Evolutionary conservation across 1,140 invertebrate species (phyloP).

Genomic region (Anoplolepis gracilipes): DNA sequence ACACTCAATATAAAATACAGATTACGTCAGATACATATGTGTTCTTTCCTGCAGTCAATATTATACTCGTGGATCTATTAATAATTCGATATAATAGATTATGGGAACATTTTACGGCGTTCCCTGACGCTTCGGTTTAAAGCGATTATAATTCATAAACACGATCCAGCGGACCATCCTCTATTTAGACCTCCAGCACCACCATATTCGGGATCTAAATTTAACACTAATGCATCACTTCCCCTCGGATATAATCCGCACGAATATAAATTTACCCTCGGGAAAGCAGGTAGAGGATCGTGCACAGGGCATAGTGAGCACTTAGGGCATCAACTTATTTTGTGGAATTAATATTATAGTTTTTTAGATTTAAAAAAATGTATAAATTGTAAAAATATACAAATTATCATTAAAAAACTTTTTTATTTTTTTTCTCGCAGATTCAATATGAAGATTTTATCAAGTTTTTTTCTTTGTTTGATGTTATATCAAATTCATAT

Average conservation of each 20-base stretch:
- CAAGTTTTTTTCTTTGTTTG: too few species aligned
- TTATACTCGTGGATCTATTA: slow-evolving; percentile 40
- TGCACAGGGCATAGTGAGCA: background rate
- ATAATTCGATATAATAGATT: slow-evolving; percentile 52
- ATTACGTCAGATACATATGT: background rate
- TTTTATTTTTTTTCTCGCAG: background rate
- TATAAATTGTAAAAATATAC: background rate
- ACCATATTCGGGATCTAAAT: slow-evolving; percentile 57
- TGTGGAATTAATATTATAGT: background rate
- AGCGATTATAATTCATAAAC: slow-evolving; percentile 61
- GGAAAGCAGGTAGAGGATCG: background rate
- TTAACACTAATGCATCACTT: slow-evolving; percentile 60
- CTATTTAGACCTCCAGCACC: slow-evolving; percentile 38
- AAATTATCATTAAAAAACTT: background rate
- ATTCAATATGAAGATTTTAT: background rate
- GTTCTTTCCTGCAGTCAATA: slow-evolving; percentile 18
- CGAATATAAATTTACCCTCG: slow-evolving; percentile 55
- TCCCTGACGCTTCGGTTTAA: slow-evolving; percentile 50
- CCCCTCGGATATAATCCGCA: slow-evolving; percentile 46
- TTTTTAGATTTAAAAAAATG: background rate
- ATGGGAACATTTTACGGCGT: slow-evolving; percentile 30
- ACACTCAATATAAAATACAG: background rate
- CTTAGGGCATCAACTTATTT: background rate
- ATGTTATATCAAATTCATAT: too few species aligned
- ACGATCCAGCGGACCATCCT: slow-evolving; percentile 44